phyloP scores from a whole-genome alignment of 2,113 vertebrate genomes.

The Rhea pennata region DNA sequence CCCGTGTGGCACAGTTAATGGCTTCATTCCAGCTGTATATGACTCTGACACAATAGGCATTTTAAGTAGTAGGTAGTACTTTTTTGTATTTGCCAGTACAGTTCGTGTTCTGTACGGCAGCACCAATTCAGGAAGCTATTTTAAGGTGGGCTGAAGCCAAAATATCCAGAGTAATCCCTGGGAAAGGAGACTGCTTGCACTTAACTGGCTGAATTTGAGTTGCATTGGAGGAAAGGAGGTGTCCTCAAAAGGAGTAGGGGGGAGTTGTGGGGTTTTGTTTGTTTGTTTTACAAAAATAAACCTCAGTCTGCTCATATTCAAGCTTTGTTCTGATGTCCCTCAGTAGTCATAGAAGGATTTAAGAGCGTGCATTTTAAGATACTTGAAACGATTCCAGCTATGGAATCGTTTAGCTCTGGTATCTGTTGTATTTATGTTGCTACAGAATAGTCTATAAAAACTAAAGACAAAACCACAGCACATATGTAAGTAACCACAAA shows the following conservation, averaged over 20 bases:
- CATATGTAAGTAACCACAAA: background rate
- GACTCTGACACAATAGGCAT: background rate
- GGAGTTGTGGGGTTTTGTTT: background rate
- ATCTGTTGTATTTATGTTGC: background rate
- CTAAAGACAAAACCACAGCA: background rate
- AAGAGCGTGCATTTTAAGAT: background rate
- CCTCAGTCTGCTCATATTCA: background rate
- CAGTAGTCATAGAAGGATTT: constrained; percentile 28
- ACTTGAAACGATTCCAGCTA: background rate
- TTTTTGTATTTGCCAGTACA: background rate
- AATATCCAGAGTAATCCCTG: background rate
- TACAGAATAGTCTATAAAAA: background rate
- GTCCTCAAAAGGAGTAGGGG: background rate
- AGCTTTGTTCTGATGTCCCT: background rate
- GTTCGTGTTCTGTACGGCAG: background rate
- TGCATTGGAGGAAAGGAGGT: background rate
- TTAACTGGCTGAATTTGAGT: background rate
- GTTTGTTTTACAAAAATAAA: no score
- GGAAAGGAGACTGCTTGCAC: background rate
- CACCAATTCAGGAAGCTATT: background rate
- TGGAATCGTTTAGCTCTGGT: background rate
- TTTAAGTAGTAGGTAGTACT: background rate
- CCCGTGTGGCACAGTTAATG: background rate
- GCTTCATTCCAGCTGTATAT: background rate
- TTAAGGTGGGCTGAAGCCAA: background rate